Conservation (phyloP, 2,888 invertebrate species). For the Pharmacophagus antenor region DNA sequence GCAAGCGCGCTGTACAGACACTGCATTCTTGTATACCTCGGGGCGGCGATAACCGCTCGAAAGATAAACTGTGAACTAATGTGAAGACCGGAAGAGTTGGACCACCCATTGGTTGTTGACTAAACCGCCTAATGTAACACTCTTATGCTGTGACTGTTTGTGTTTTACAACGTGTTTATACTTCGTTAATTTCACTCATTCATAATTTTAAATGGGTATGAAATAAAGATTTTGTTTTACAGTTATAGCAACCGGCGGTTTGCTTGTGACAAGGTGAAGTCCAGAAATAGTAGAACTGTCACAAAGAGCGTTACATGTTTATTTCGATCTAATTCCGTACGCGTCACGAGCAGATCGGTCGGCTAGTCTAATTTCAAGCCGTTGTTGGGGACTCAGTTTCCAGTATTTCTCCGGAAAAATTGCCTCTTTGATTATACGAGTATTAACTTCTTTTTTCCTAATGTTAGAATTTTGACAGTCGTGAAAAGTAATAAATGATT, state of each 20-base stretch:
- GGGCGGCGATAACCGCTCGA: conserved; percentile 28
- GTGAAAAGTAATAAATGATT: conserved; percentile 5
- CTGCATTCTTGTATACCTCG: conserved; percentile 23
- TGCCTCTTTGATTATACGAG: background rate
- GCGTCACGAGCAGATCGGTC: conserved; percentile 13
- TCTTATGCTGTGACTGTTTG: conserved; percentile 2
- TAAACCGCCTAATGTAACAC: conserved; percentile 20
- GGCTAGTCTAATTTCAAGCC: background rate
- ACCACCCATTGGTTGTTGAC: conserved; percentile 29
- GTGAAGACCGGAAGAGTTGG: conserved; percentile 28
- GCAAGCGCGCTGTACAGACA: conserved; percentile 1
- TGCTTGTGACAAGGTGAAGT: conserved; percentile 11
- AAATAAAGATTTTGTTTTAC: background rate
- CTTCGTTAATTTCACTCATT: too few species aligned
- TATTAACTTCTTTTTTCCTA: background rate
- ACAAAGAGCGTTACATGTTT: conserved; percentile 16
- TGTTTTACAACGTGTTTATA: too few species aligned
- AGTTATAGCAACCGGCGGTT: background rate
- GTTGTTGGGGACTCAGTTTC: background rate
- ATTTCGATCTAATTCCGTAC: conserved; percentile 15
- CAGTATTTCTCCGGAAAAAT: background rate
- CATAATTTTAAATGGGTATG: too few species aligned
- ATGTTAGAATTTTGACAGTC: too few species aligned
- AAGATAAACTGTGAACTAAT: conserved; percentile 30
- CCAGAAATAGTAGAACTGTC: conserved; percentile 23